Base-by-base conservation (phyloP, 2,888 invertebrate genomes). In the Pandemis heparana region DNA sequence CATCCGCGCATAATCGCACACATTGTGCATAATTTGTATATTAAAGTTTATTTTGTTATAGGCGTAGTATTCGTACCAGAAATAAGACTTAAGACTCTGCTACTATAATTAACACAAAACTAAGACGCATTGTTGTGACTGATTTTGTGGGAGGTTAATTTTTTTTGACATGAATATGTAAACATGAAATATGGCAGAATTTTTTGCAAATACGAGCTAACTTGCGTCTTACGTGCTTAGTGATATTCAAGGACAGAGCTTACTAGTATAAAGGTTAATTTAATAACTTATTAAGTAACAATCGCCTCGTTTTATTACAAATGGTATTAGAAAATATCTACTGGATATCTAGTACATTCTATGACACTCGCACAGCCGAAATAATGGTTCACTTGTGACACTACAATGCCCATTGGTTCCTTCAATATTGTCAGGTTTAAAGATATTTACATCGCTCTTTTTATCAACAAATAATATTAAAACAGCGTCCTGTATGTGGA, bases 311-410 rank as follows among this genome's bases (percentile, higher is more conserved):
- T 65, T 61, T 39, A 39, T 64, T 65, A 74, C 65, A 71, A 75
- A 61, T 23, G 43, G 53, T 67, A 61, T 63, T 72, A 66, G 32
- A 64, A 71, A 48, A 67, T 70, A 71, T 78, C 77, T 80, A 80
- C 68, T 75, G 77, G 79, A 66, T 64, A 70, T 78, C 78, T 81
- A 77, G 69, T 78, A 75, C 76, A 78, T 74, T 75, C 79, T 81
- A 81, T 75, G 79, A 80, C 76, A 82, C 77, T 79, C 76, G 82
- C 88, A 89, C 88, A 87, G 86, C 89, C 87, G 79, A 76, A 79
- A 79, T 77, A 66, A 70, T 74, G 74, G 67, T 66, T 65, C 72
- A 76, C 59, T 76, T 71, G 67, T 53, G 69, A 70, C 69, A 65
- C 70, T 74, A 74, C 74, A 65, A 70, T 53, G 61, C 65, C 74